phyloP scores from a whole-genome alignment of 2,888 invertebrate genomes.

The Scrobipalpa costella region DNA sequence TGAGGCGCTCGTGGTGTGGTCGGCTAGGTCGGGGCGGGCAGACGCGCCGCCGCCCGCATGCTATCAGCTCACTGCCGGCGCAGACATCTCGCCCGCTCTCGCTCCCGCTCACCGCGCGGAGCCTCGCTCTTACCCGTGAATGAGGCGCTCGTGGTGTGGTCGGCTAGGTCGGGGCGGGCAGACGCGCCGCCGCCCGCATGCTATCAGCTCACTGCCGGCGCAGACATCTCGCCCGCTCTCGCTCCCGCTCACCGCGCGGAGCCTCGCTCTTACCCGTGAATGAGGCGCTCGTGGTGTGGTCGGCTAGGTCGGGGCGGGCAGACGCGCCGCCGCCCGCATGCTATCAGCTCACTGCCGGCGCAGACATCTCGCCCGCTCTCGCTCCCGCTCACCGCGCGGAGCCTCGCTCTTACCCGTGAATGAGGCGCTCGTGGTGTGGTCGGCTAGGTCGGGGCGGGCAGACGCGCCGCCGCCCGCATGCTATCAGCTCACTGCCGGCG shows the following conservation, averaged over 20 bases:
- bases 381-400: slow-evolving; percentile 72
- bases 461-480: slow-evolving; percentile 79
- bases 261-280: slow-evolving; percentile 68
- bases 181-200: too few species aligned
- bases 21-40: slow-evolving; percentile 77
- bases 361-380: slow-evolving; percentile 70
- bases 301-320: slow-evolving; percentile 78
- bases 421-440: slow-evolving; percentile 73
- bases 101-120: slow-evolving; percentile 71
- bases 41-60: too few species aligned
- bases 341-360: slow-evolving; percentile 52
- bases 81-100: slow-evolving; percentile 72
- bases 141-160: slow-evolving; percentile 72
- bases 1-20: slow-evolving; percentile 72
- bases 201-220: slow-evolving; percentile 70
- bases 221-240: slow-evolving; percentile 72
- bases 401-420: slow-evolving; percentile 73
- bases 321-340: slow-evolving; percentile 77
- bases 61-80: slow-evolving; percentile 70
- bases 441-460: slow-evolving; percentile 78
- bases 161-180: slow-evolving; percentile 77
- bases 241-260: slow-evolving; percentile 70
- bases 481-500: slow-evolving; percentile 75
- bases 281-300: slow-evolving; percentile 72
- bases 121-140: slow-evolving; percentile 79